Evolutionary conservation across 30 jellyfish, hydroid and myxozoan genomes (phyloP).

Genomic region (Aurelia aurita complex sp. Pacific): DNA sequence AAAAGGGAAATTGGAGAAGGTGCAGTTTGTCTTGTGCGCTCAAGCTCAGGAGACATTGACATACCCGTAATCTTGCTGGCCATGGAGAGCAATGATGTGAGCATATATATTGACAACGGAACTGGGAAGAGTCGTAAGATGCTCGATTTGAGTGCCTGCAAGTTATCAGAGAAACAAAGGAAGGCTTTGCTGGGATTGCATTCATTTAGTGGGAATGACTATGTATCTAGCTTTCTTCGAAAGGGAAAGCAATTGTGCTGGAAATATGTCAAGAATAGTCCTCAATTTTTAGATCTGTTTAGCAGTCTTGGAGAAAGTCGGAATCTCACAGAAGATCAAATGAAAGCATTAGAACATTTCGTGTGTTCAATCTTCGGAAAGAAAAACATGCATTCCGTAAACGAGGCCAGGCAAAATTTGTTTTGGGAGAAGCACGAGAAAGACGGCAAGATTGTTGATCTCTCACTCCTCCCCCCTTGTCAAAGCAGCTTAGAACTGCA

Average conservation of each 20-base stretch:
- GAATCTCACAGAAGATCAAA: too few relatives aligned
- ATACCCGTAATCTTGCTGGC: constrained; percentile 28
- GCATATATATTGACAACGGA: neutral
- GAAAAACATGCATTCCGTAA: too few relatives aligned
- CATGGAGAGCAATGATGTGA: neutral
- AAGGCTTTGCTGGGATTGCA: constrained; percentile 33
- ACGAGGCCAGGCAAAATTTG: too few relatives aligned
- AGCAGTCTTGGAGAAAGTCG: too few relatives aligned
- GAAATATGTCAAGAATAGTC: constrained; percentile 2
- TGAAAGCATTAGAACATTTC: too few relatives aligned
- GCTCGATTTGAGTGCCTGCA: constrained; percentile 33
- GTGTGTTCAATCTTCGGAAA: too few relatives aligned
- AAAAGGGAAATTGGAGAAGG: constrained; percentile 29
- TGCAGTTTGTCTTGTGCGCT: constrained; percentile 27
- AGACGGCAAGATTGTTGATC: too few relatives aligned
- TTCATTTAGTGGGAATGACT: constrained; percentile 37
- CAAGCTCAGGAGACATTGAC: constrained; percentile 34
- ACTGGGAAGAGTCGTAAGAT: constrained; percentile 34
- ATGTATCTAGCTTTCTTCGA: constrained; percentile 23
- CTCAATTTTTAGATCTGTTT: too few relatives aligned
- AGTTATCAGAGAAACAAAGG: constrained; percentile 9
- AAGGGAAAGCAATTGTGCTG: constrained; percentile 11
- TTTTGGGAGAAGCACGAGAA: too few relatives aligned
- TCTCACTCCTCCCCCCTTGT: too few relatives aligned
- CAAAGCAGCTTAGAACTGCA: too few relatives aligned